Base-by-base conservation (phyloP, 2,113 vertebrate species). In the Lates calcarifer region DNA sequence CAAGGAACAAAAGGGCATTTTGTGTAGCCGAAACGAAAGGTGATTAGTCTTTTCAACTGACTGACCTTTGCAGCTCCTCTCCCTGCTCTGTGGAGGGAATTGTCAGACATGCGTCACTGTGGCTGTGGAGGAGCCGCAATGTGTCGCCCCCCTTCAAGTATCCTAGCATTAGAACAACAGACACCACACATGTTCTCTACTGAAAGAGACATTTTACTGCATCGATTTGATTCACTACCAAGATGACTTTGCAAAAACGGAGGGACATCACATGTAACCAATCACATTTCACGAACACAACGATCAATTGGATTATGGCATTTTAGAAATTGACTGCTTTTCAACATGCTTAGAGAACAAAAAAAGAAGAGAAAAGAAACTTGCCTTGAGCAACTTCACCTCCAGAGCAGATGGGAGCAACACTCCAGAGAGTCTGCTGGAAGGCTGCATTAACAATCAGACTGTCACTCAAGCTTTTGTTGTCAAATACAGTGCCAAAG, bases 401-500 rank as follows among this genome's bases (percentile, higher is more conserved):
- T 86, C 95, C 96, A 49, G 97, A 98, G 91, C 97, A 99, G 90
- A 99, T 96, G 2, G 97, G 97, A 62, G 96, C 96, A 64, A 99
- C 97, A 9, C 95, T 97, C 98, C 98, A 99, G 31, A 99, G 96
- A 0, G 97, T 98, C 84, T 97, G 97, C 93, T 98, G 97, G 91
- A 99, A 99, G 56, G 97, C 96, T 26, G 97, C 97, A 56, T 97
- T 96, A 68, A 98, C 98, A 4, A 96, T 95, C 72, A 97, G 89
- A 82, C 94, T 95, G 69, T 94, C 88, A 79, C 70, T 89, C 55
- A 84, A 74, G 49, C 82, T 80, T 62, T 83, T 91, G 74, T 87
- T 91, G 88, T 90, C 86, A 41, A 65, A 80, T 68, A 55, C 94
- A 10, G 93, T 91, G 65, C 95, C 96, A 0, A 95, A 96, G 26